Conservation (phyloP, 2,888 invertebrate species). For the Ophion obscuratus region DNA sequence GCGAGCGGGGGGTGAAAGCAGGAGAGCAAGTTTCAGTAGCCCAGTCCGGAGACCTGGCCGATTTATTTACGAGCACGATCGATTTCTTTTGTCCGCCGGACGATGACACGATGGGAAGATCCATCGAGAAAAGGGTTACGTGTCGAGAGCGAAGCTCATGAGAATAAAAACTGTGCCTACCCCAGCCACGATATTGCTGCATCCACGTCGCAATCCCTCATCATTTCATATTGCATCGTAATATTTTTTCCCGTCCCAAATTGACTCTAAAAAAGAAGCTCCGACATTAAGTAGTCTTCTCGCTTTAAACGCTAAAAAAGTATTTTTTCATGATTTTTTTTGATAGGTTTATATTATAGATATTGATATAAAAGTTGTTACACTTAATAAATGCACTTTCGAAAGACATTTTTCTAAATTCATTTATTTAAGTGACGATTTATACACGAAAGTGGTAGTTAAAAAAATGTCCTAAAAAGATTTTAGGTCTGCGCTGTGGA, state of each 20-base stretch:
- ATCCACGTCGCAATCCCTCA: background rate
- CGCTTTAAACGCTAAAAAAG: no score
- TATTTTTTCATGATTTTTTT: no score
- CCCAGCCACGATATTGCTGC: constrained; percentile 8
- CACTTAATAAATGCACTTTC: no score
- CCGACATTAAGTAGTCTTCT: background rate
- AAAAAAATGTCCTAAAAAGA: no score
- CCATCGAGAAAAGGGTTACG: constrained; percentile 40
- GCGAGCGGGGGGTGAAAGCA: background rate
- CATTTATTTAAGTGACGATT: no score
- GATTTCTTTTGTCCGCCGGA: constrained; percentile 58
- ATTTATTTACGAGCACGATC: constrained; percentile 58
- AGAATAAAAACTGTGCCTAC: constrained; percentile 2
- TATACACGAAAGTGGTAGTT: no score
- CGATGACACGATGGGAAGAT: constrained; percentile 46
- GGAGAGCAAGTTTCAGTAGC: background rate
- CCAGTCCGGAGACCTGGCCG: constrained; percentile 32
- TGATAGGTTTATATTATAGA: no score
- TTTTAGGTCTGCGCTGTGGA: no score
- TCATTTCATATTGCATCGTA: background rate
- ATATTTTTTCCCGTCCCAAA: background rate
- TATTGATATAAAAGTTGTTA: no score
- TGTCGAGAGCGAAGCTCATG: constrained; percentile 24
- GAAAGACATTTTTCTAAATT: no score
- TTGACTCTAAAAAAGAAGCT: background rate